Base-by-base conservation (phyloP, 2,113 vertebrate species). In the Paracanthobrama guichenoti region DNA sequence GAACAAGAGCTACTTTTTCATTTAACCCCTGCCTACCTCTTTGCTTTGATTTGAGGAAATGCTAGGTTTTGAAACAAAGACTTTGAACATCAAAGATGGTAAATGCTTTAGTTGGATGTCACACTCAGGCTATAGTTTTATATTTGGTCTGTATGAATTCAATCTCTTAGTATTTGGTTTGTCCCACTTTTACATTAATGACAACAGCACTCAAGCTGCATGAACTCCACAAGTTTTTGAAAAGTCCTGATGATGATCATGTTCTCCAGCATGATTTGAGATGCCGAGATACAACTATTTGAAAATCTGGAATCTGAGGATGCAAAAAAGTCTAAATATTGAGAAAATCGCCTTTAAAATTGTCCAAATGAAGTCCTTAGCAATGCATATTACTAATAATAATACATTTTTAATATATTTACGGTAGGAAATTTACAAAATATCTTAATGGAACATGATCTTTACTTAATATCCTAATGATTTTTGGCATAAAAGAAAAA, bases 1-100 rank as follows among this genome's bases (percentile, higher is more conserved):
- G 79, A 76, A 85, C 26, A 71, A 60, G 26, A 55, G 75, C 50
- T 77, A 26, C 75, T 79, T 64, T 75, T 75, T 60, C 44, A 2
- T 24, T 89, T 87, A 87, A 87, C 88, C 84, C 81, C 46, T 85
- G 28, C 66, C 3, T 71, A 50, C 28, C 28, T 82, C 28, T 71
- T 57, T 55, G 22, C 20, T 77, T 77, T 35, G 42, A 76, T 50
- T 57, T 11, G 28, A 53, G 24, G 46, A 31, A 75, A 75, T 75
- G 9, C n/a, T 53, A 31, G 72, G 73, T 31, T 75, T 53, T 75
- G 16, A 24, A 50, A 75, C 24, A 14, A 72, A 53, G 46, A 53
- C 16, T 53, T 75, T 42, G 35, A 42, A 71, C 4, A 11, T 48
- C 26, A 73, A 24, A 48, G 42, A 16, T 48, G 42, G 13, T 73